Evolutionary conservation across 2,888 invertebrate species (phyloP).

Genomic region (Gymnocheta viridis): DNA sequence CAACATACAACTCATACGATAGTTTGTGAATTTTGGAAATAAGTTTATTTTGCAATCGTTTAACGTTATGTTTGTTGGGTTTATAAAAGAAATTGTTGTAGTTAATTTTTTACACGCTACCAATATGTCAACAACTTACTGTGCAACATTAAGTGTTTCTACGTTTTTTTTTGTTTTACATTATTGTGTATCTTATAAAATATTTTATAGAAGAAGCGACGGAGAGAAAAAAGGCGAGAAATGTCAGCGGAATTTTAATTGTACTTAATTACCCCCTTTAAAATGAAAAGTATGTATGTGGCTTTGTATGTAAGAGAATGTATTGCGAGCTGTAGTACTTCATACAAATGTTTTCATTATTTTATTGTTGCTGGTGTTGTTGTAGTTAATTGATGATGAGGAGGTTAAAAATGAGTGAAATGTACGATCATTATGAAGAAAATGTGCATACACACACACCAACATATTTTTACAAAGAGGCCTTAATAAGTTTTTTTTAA

Average conservation of each 20-base stretch:
- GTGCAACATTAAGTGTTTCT: slow-evolving; percentile 47
- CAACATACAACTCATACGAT: too few species aligned
- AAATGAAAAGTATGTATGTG: slow-evolving; percentile 39
- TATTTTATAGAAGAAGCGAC: slow-evolving; percentile 28
- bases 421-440: slow-evolving; percentile 56
- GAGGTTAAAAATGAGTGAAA: slow-evolving; percentile 69
- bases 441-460: slow-evolving; percentile 16
- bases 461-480: background rate
- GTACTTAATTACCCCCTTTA: slow-evolving; percentile 70
- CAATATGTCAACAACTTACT: slow-evolving; percentile 58
- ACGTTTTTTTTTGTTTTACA: slow-evolving; percentile 50
- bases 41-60: background rate
- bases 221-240: slow-evolving; percentile 68
- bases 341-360: slow-evolving; percentile 68
- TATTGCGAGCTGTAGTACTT: slow-evolving; percentile 48
- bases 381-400: slow-evolving; percentile 68
- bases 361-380: slow-evolving; percentile 50
- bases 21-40: too few species aligned
- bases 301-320: slow-evolving; percentile 47
- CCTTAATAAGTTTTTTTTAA: slow-evolving; percentile 25
- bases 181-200: slow-evolving; percentile 50
- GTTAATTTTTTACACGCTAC: slow-evolving; percentile 47
- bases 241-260: slow-evolving; percentile 71
- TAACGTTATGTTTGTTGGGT: background rate
- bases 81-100: slow-evolving; percentile 36